Conservation (phyloP, 1,140 invertebrate species). For the Drosophila aff. region DNA sequence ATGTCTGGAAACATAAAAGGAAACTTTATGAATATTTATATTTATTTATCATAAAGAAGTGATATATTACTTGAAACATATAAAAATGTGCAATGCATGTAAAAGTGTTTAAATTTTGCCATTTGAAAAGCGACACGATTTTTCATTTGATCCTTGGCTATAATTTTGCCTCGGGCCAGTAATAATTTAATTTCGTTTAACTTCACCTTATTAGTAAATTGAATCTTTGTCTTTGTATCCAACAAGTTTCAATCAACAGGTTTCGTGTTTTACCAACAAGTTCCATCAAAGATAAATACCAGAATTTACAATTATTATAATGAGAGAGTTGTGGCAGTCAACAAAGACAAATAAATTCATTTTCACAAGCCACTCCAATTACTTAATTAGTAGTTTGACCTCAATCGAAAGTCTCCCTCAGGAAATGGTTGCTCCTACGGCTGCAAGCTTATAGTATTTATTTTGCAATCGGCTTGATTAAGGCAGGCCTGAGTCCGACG, state of each 20-base stretch:
- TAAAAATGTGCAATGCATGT: not conserved
- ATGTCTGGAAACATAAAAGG: not conserved
- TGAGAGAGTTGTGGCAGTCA: not conserved
- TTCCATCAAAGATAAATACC: not conserved
- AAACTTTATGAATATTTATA: not conserved
- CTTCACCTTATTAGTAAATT: not conserved
- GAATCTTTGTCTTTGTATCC: not conserved
- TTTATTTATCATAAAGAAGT: too few species aligned
- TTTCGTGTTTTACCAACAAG: not conserved
- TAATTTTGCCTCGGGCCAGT: not conserved
- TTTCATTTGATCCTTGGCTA: not conserved
- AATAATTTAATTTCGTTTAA: not conserved
- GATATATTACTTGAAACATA: not conserved
- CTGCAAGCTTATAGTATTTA: not conserved
- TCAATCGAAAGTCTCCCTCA: not conserved
- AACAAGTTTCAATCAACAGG: not conserved
- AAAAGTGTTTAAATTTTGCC: not conserved
- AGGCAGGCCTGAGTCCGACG: not conserved
- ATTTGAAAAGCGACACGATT: not conserved
- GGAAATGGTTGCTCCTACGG: not conserved
- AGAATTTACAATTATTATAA: not conserved
- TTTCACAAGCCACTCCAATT: not conserved
- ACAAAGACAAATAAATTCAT: not conserved
- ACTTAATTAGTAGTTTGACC: not conserved
- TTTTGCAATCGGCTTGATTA: not conserved